Percentiles rank a stretch among this genome's conserved stretches.
phyloP scores from a whole-genome alignment of 2,888 invertebrate genomes.

The Abrostola triplasia region DNA sequence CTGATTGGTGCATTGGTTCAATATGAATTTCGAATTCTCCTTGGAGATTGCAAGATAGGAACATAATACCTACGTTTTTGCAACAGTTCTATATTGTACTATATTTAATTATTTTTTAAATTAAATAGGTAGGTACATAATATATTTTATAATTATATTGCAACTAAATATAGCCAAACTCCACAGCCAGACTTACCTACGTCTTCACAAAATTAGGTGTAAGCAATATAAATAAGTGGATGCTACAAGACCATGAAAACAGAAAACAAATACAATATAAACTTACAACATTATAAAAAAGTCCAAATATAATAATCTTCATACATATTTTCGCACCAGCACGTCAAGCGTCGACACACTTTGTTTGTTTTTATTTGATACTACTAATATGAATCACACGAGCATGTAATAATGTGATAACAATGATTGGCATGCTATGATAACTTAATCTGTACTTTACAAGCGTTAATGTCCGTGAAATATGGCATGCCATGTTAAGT shows the following conservation, averaged over 20 bases:
- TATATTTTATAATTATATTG: no score
- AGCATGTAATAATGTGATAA: constrained; percentile 45
- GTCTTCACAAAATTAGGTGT: no score
- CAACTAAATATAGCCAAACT: no score
- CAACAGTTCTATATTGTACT: no score
- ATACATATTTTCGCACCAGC: constrained; percentile 1
- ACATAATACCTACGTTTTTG: no score
- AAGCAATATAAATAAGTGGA: no score
- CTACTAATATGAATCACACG: constrained; percentile 46
- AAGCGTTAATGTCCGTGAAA: constrained; percentile 37
- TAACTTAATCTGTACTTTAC: constrained; percentile 51
- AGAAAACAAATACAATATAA: not conserved
- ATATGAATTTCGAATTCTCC: no score
- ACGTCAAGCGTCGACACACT: constrained; percentile 14
- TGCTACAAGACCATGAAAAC: not conserved
- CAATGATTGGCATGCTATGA: constrained; percentile 43
- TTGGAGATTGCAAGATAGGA: no score
- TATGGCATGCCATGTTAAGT: constrained; percentile 30
- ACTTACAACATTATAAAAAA: constrained; percentile 35
- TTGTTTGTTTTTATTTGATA: constrained; percentile 41
- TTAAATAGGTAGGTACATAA: no score
- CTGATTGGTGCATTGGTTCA: no score
- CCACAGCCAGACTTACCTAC: no score
- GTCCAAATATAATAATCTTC: constrained; percentile 14
- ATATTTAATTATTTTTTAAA: no score